Conservation (phyloP, 1,140 invertebrate species). For the Drosophila malerkotliana region DNA sequence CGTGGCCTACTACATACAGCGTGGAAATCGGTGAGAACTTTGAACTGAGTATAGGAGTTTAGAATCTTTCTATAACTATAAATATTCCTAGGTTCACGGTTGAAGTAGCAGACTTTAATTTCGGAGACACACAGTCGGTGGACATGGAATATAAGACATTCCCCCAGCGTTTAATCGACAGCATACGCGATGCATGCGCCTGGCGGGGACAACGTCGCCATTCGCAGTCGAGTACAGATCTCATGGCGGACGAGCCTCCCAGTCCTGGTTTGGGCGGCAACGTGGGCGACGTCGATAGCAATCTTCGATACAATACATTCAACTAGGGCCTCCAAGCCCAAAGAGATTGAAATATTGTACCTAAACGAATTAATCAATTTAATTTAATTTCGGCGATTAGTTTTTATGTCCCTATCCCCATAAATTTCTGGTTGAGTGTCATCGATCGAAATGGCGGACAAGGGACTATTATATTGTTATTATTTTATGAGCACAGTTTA, state of each 20-base stretch:
- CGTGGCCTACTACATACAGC: slow-evolving; percentile 92
- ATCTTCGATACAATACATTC: slow-evolving; percentile 78
- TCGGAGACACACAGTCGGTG: slow-evolving; percentile 88
- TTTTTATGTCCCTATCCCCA: slow-evolving; percentile 7
- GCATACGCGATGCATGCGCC: slow-evolving; percentile 85
- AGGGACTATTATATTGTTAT: slow-evolving; percentile 52
- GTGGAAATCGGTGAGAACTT: slow-evolving; percentile 87
- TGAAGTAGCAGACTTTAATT: slow-evolving; percentile 95
- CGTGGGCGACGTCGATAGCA: slow-evolving; percentile 74
- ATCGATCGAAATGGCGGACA: slow-evolving; percentile 7
- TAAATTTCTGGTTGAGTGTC: not conserved
- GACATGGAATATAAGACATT: slow-evolving; percentile 95
- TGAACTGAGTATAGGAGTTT: not conserved
- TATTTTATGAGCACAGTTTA: slow-evolving; percentile 44
- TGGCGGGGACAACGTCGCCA: slow-evolving; percentile 62
- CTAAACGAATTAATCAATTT: slow-evolving; percentile 67
- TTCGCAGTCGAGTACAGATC: slow-evolving; percentile 72
- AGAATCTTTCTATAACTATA: no score
- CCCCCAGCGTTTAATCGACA: slow-evolving; percentile 90
- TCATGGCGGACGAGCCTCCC: slow-evolving; percentile 64
- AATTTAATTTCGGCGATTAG: slow-evolving; percentile 54
- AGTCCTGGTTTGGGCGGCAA: slow-evolving; percentile 51
- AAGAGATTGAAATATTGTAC: slow-evolving; percentile 48
- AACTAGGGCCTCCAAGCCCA: slow-evolving; percentile 39
- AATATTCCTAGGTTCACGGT: slow-evolving; percentile 87